Evolutionary conservation across 2,113 vertebrate species (phyloP).

Genomic region (Vidua macroura): DNA sequence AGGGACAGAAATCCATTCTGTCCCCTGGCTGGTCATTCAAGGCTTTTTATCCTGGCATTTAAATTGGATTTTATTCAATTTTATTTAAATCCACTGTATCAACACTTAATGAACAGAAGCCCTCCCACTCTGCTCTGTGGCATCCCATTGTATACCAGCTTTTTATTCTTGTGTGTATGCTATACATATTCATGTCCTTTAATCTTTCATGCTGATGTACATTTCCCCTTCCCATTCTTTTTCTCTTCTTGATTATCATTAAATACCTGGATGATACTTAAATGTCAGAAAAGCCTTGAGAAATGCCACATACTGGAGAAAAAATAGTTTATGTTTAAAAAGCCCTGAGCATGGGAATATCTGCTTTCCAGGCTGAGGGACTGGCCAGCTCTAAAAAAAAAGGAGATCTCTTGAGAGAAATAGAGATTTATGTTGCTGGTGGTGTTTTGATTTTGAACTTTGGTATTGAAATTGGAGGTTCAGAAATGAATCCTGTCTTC

Average conservation of each 20-base stretch:
- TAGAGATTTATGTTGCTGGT: neutral
- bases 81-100: slow-evolving; percentile 53
- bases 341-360: neutral
- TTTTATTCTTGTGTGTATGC: neutral
- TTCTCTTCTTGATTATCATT: neutral
- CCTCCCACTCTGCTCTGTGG: slow-evolving; percentile 19
- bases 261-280: neutral
- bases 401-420: neutral
- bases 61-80: slow-evolving; percentile 34
- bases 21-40: neutral
- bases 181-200: slow-evolving; percentile 38
- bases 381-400: neutral
- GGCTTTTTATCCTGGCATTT: slow-evolving; percentile 25
- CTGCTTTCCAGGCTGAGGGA: neutral
- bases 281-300: slow-evolving; percentile 18
- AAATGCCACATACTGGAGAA: neutral
- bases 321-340: neutral
- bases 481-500: neutral
- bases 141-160: neutral
- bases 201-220: neutral
- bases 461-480: slow-evolving; percentile 18
- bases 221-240: slow-evolving; percentile 5
- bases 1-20: slow-evolving; percentile 4
- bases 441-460: slow-evolving; percentile 28
- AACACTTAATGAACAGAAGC: slow-evolving; percentile 39